Conservation (phyloP, 2,113 vertebrate species). For the Neotoma lepida region DNA sequence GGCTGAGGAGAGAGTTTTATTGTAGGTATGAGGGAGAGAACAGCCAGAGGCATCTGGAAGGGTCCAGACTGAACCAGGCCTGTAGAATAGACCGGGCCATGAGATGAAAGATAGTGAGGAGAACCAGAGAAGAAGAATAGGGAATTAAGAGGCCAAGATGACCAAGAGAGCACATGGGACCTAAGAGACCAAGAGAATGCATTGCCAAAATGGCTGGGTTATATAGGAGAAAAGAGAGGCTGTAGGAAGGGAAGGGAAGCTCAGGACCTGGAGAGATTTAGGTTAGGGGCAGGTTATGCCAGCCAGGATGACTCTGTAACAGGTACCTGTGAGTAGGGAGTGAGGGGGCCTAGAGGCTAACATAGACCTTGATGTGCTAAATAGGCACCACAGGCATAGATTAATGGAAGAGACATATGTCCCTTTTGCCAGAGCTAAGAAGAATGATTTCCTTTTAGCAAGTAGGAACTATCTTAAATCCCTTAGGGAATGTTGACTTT, state of each 20-base stretch:
- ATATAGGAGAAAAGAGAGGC: background rate
- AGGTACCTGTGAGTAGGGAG: background rate
- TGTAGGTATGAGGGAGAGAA: background rate
- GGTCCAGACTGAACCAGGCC: background rate
- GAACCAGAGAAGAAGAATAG: background rate
- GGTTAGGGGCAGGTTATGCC: background rate
- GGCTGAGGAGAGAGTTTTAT: background rate
- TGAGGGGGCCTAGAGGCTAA: background rate
- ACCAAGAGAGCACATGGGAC: background rate
- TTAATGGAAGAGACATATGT: background rate
- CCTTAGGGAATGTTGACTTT: background rate
- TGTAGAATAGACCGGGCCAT: background rate
- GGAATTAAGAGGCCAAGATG: too few relatives aligned
- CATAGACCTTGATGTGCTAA: background rate
- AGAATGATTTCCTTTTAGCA: background rate
- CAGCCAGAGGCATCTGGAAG: background rate
- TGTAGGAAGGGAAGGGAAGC: background rate
- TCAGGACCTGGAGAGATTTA: background rate
- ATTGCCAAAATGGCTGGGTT: background rate
- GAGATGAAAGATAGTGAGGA: background rate
- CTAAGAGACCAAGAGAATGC: background rate
- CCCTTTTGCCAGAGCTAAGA: background rate
- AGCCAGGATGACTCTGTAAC: background rate
- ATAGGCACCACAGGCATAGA: background rate
- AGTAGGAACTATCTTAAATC: background rate